Base-by-base conservation (phyloP, 2,888 invertebrate genomes). In the Drosophila austrosaltans region DNA sequence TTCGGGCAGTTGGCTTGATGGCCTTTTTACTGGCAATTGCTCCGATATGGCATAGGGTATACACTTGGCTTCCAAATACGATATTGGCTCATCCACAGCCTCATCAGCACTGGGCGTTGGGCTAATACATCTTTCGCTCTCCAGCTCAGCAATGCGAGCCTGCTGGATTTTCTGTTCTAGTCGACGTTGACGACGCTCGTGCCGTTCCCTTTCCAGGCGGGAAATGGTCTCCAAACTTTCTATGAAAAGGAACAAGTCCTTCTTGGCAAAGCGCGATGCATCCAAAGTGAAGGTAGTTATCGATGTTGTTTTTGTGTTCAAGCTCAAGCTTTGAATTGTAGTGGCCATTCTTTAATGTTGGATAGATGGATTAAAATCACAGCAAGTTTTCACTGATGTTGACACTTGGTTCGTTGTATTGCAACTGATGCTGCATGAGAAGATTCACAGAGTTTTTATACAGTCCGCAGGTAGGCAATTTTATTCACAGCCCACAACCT, bases 171-270 rank as follows among this genome's bases (percentile, higher is more conserved):
- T 74, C 16, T 72, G 66, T 1, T 69, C 63, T 1, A 75, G 76
- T 0, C 78, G 73, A 0, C 61, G 75, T n/a, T 72, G 72, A 0
- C 74, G 75, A 0, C 75, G 66, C n/a, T 79, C 84, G 12, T 83
- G 68, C 0, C 84, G 80, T n/a, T 86, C 74, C 32, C 75, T 67
- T 7, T 87, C 77, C 16, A 90, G 64, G 22, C 87, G 85, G 1
- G 81, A 64, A 28, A 90, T 84, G 1, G 81, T 90, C 64, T 90
- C 90, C 22, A 90, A 57, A 25, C 87, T 89, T 36, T 91, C 89
- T 0, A 90, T 72, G 54, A 91, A 91, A 0, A 90, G 64, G 0
- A 53, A 8, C 25, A 90, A 69, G 57, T 90, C 91, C 0, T 65
- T 58, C 25, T 79, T 68, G 0, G 70, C 44, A 40, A 85, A 87